phyloP scores from a whole-genome alignment of 2,888 invertebrate species.

The Hartigia nigra region DNA sequence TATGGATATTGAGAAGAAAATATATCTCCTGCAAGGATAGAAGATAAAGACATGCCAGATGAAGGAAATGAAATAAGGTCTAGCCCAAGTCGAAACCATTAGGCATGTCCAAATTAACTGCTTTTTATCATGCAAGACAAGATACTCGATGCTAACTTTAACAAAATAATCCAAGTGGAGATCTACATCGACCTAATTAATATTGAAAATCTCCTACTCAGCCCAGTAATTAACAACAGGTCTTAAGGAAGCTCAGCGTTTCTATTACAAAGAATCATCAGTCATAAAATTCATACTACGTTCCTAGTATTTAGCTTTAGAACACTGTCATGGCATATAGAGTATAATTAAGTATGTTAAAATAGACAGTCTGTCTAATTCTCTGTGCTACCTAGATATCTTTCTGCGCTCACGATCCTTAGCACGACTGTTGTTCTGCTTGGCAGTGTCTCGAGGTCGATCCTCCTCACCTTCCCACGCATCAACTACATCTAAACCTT shows the following conservation, averaged over 20 bases:
- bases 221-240: neutral
- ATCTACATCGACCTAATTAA: neutral
- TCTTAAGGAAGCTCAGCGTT: neutral
- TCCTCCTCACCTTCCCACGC: constrained; percentile 59
- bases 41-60: neutral
- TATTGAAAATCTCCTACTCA: neutral
- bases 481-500: constrained; percentile 59
- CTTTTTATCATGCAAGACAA: neutral
- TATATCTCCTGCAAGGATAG: neutral
- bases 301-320: neutral
- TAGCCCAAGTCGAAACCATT: neutral
- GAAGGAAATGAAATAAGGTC: neutral
- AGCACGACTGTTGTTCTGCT: constrained; percentile 9
- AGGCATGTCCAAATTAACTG: no score
- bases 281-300: constrained; percentile 21
- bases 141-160: neutral
- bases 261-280: constrained; percentile 1
- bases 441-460: constrained; percentile 18
- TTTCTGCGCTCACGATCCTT: constrained; percentile 20
- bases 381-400: constrained; percentile 28
- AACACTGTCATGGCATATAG: neutral
- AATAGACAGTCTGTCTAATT: neutral
- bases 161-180: neutral
- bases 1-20: neutral
- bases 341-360: neutral